Conservation (phyloP, 2,113 vertebrate species). For the Oenanthe oenanthe region DNA sequence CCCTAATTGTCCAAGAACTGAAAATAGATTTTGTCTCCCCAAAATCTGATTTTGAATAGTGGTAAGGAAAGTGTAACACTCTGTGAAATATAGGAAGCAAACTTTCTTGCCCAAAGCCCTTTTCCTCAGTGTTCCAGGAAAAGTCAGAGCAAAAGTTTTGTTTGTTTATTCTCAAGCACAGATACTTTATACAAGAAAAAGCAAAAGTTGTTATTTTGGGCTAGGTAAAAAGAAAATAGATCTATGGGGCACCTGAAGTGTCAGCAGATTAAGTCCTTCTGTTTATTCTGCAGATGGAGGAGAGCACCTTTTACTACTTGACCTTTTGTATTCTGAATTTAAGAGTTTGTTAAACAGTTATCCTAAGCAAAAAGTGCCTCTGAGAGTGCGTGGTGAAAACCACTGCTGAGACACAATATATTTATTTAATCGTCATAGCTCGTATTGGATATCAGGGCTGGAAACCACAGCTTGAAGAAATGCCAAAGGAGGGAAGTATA, state of each 20-base stretch:
- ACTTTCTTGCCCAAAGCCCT: not conserved
- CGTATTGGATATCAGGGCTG: not conserved
- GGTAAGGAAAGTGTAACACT: not conserved
- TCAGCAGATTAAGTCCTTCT: constrained; percentile 5
- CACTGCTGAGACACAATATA: not conserved
- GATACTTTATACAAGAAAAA: not conserved
- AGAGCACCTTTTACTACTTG: constrained; percentile 1
- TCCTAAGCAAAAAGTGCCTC: not conserved
- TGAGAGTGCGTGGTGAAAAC: constrained; percentile 4
- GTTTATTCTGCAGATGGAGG: constrained; percentile 18
- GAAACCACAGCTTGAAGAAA: constrained; percentile 16
- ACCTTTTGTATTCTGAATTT: constrained; percentile 39
- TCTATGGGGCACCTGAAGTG: not conserved
- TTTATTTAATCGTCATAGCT: not conserved
- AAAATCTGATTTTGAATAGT: not conserved
- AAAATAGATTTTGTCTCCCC: not conserved
- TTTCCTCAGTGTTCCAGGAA: not conserved
- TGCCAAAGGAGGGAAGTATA: not conserved
- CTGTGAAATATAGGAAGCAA: not conserved
- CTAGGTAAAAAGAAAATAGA: not conserved
- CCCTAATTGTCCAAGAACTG: not conserved
- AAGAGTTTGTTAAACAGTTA: constrained; percentile 18
- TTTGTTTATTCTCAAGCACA: not conserved
- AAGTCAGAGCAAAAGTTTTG: not conserved
- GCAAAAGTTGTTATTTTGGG: not conserved